These are phyloP conservation scores for Margarornis squamiger DNA, from an alignment of 2,797 vertebrate species.

Conservation along the genomic window DNA sequence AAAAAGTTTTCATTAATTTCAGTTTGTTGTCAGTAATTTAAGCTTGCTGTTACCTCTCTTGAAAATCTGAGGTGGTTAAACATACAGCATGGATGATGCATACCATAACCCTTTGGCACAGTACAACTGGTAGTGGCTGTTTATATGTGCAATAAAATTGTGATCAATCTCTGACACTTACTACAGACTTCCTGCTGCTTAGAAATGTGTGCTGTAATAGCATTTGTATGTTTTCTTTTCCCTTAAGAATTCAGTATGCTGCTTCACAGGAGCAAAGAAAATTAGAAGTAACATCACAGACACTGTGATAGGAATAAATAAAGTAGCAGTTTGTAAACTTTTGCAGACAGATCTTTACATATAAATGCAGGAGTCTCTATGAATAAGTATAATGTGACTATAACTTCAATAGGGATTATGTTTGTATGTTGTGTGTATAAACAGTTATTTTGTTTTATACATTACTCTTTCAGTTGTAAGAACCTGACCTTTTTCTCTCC, in stretches of 20 bases:
- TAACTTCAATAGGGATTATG: neutral
- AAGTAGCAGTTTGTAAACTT: slow-evolving; percentile 42
- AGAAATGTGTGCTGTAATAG: slow-evolving; percentile 72
- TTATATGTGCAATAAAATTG: slow-evolving; percentile 63
- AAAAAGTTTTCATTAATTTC: neutral
- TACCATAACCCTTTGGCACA: slow-evolving; percentile 16
- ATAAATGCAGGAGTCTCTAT: neutral
- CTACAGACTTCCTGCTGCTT: slow-evolving; percentile 72
- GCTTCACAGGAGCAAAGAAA: slow-evolving; percentile 69
- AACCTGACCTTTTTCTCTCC: neutral
- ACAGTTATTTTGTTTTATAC: neutral
- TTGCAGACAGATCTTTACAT: neutral
- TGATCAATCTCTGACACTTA: slow-evolving; percentile 80
- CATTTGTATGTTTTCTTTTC: slow-evolving; percentile 75
- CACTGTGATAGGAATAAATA: slow-evolving; percentile 28
- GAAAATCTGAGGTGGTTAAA: slow-evolving; percentile 53
- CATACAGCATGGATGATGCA: slow-evolving; percentile 27
- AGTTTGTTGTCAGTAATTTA: slow-evolving; percentile 59
- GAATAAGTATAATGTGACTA: neutral
- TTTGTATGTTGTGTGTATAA: neutral
- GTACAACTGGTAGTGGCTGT: slow-evolving; percentile 57
- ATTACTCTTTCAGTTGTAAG: neutral
- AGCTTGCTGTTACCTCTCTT: slow-evolving; percentile 21
- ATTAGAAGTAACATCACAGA: slow-evolving; percentile 70
- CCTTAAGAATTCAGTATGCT: slow-evolving; percentile 69